Evolutionary conservation across 2,888 invertebrate genomes (phyloP), one percentile per base, ranked within the genome.

Genomic region (Pyrocoelia pectoralis): DNA sequence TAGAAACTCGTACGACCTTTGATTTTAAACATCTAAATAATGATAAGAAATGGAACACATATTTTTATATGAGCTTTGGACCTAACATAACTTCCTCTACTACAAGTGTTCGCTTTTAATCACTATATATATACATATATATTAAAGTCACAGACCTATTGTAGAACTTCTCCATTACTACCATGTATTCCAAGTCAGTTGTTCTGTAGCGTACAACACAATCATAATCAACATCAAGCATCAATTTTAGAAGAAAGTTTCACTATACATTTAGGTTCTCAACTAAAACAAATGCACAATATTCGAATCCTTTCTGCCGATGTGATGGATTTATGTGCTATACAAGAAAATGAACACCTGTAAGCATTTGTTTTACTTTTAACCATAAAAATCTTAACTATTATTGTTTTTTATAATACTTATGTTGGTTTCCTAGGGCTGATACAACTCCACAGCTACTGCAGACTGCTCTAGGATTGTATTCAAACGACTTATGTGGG

Each of bases 211-310:
- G 10, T 46, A 10, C 49, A 63, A 12, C 57, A 43, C 41, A 66
- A 64, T 29, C 61, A 61, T 50, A 69, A 65, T 40, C 48, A 50
- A 24, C 40, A 59, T 2, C 70, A 70, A 50, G 61, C 67, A 38
- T 77, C 78, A 43, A 74, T 77, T 57, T 70, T 95, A 75, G 97
- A 97, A 82, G 98, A 98, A 83, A 97, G 96, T 82, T 98, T 98
- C 81, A 98, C 98, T 14, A 97, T 98, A 76, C 97, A 98, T 84
- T 85, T 98, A 68, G 98, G 98, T 52, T 96, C 97, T 2, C 99
- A 99, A 83, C 87, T 98, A 80, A 99, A 99, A 81, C 97, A 98
- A 77, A 98, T 97, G 86, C 98, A 99, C 82, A 99, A 99, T 81
- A 92, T 98, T 66, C 86, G 98, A 56, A 90, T 99, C 66, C 84